A percentile compares a stretch with the other conserved stretches of the same genome.
Evolutionary conservation across 2,888 invertebrate genomes (phyloP).

Genomic region (Phengaris arion): DNA sequence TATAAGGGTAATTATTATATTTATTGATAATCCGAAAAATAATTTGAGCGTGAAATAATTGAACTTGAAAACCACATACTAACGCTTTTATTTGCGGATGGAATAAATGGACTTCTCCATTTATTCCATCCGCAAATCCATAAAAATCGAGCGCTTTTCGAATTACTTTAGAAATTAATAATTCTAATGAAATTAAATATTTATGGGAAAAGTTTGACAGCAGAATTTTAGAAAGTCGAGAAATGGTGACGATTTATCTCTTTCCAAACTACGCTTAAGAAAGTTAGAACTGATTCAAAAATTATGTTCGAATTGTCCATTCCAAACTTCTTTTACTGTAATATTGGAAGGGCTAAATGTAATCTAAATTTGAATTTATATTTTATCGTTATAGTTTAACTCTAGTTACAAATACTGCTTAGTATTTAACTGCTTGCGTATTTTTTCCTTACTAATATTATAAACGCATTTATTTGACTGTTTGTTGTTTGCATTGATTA

Average conservation of each 20-base stretch:
- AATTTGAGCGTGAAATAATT: too few species aligned
- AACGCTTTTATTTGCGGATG: too few species aligned
- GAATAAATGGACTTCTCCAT: too few species aligned
- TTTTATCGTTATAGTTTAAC: not conserved
- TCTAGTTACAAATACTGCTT: too few species aligned
- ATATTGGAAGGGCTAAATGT: conserved; percentile 1
- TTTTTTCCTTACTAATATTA: too few species aligned
- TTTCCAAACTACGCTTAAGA: conserved; percentile 18
- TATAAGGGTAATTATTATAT: too few species aligned
- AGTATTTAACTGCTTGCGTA: too few species aligned
- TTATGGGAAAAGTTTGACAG: conserved; percentile 7
- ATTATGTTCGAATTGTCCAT: conserved; percentile 17
- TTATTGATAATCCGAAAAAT: too few species aligned
- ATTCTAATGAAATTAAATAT: conserved; percentile 21
- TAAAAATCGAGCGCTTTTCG: not conserved
- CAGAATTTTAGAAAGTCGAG: conserved; percentile 9
- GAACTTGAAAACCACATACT: too few species aligned
- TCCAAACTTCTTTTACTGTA: not conserved
- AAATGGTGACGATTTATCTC: conserved; percentile 24
- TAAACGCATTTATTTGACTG: too few species aligned
- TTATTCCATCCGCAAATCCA: not conserved
- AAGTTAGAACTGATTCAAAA: conserved; percentile 25
- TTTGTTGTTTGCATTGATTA: too few species aligned
- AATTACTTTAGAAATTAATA: conserved; percentile 8
- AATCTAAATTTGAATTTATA: not conserved